phyloP scores from a whole-genome alignment of 2,113 vertebrate species.

The Forbesichthys agassizii region DNA sequence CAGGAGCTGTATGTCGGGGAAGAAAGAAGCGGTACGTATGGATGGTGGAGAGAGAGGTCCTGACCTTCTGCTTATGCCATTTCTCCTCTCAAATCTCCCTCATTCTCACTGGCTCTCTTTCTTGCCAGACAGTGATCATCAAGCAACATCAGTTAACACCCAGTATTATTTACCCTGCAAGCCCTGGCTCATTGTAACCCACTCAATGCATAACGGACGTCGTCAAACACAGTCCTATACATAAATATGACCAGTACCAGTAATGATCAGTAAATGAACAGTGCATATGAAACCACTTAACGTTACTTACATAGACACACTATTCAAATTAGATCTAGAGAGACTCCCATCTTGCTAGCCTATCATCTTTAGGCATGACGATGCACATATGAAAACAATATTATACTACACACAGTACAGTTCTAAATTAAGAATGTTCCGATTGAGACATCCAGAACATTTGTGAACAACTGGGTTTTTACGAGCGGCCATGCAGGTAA shows the following conservation, averaged over 20 bases:
- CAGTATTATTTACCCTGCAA: no score
- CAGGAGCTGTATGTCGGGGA: background rate
- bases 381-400: background rate
- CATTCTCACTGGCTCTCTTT: conserved; percentile 21
- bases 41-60: conserved; percentile 14
- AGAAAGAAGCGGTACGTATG: conserved; percentile 45
- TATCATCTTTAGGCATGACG: background rate
- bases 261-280: background rate
- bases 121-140: no score
- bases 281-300: background rate
- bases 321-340: no score
- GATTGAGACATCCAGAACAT: background rate
- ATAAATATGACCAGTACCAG: background rate
- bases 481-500: conserved; percentile 21
- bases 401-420: no score
- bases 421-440: background rate
- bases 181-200: no score
- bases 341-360: no score
- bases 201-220: background rate
- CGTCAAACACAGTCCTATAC: background rate
- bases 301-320: no score
- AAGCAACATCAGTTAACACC: no score
- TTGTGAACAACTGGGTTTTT: conserved; percentile 8
- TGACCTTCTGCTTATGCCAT: conserved; percentile 2
- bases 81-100: background rate